Base-by-base conservation (phyloP, 1,140 invertebrate genomes). In the Sycobia sp. region DNA sequence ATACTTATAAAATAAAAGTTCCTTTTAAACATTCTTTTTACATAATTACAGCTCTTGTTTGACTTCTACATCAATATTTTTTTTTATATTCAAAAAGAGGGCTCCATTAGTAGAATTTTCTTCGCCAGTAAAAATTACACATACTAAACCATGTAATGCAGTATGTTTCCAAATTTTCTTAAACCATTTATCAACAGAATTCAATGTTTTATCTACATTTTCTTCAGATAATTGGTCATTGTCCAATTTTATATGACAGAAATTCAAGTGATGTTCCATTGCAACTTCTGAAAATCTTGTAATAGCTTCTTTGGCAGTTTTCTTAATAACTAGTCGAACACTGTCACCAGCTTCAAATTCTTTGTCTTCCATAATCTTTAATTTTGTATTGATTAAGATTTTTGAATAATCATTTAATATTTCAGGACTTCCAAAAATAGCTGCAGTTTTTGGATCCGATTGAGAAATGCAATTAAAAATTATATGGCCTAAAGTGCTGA, bases 391-490 rank as follows among this genome's bases (percentile, higher is more conserved):
- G 62, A 71, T 81, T 68, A 80, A 69, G 69, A 73, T 81, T 55
- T 70, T 79, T 43, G 76, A 83, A 80, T 88, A 87, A 76, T 86
- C 83, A 57, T 85, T 71, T 64, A 86, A 77, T 44, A 87, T 73
- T 71, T 87, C 69, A 73, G 84, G 74, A 73, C 82, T 79, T 38
- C 86, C 83, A 62, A 89, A 70, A 22, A 89, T 81, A 39, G 83
- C 72, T 11, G 84, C 85, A 18, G 84, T 83, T 74, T 87, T 89
- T 39, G 86, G 85, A 43, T 86, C 73, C 68, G 51, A 36, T 32
- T 86, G 85, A 3, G 86, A 83, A 23, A 88, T 83, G 68, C 90
- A 86, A 65, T 86, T 89, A 55, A 91, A 87, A 66, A 91, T 83
- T 58, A 86, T 88, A 54, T 84, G 84, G 51, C 82, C 84, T 75